Evolutionary conservation across 2,888 invertebrate genomes (phyloP).

Genomic region (Cephonodes hylas): DNA sequence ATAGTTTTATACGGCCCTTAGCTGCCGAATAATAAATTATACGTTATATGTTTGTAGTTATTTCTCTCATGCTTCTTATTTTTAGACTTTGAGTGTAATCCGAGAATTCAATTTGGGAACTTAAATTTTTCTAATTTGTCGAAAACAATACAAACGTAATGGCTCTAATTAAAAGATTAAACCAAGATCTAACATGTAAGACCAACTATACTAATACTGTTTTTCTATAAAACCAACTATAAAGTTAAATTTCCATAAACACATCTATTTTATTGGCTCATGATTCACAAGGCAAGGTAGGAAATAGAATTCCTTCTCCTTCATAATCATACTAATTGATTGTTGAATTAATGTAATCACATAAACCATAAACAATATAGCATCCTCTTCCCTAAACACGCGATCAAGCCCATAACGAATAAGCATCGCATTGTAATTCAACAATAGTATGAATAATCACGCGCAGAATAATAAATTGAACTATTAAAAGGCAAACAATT

Average conservation of each 20-base stretch:
- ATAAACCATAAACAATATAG: constrained; percentile 6
- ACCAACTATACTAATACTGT: no score
- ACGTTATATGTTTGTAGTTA: no score
- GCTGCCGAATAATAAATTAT: not conserved
- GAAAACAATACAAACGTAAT: no score
- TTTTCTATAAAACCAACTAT: not conserved
- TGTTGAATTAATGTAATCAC: not conserved
- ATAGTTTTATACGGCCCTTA: not conserved
- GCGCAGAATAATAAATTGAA: constrained; percentile 14
- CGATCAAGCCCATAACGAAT: not conserved
- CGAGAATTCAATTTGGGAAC: no score
- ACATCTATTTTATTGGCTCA: not conserved
- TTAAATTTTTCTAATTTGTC: no score
- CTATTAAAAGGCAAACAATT: constrained; percentile 18
- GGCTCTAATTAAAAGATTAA: no score
- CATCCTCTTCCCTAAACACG: constrained; percentile 9
- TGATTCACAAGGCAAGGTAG: not conserved
- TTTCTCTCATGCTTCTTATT: no score
- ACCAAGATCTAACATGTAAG: no score
- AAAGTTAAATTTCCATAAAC: not conserved
- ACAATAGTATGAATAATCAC: constrained; percentile 14
- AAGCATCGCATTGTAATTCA: constrained; percentile 15
- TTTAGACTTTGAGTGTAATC: no score
- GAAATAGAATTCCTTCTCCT: not conserved
- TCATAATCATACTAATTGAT: constrained; percentile 2